Conservation (phyloP, 1,140 invertebrate species). For the Sesamia nonagrioides region DNA sequence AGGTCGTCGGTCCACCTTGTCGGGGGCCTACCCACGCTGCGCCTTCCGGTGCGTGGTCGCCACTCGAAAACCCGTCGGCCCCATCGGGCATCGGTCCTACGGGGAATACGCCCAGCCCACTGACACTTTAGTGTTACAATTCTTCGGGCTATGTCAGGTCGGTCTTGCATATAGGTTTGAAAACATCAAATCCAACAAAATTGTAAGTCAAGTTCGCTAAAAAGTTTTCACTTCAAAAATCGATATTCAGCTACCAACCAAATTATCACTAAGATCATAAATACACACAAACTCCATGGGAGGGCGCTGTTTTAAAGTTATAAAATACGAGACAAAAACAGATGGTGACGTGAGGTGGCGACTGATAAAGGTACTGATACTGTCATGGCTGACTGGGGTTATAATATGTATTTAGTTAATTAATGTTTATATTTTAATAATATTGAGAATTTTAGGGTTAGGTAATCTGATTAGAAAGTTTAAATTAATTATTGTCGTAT, state of each 20-base stretch:
- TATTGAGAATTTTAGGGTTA: not conserved
- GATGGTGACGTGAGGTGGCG: slow-evolving; percentile 22
- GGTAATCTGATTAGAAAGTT: not conserved
- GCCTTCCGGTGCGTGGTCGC: too few species aligned
- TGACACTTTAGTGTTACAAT: too few species aligned
- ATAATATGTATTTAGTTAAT: slow-evolving; percentile 19
- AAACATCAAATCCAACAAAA: too few species aligned
- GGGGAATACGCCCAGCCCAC: too few species aligned
- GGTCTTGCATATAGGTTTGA: too few species aligned
- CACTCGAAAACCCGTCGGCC: too few species aligned
- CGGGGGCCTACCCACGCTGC: too few species aligned
- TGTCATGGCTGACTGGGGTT: slow-evolving; percentile 14
- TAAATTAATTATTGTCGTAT: not conserved
- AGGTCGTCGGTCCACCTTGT: too few species aligned
- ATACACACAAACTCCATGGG: slow-evolving; percentile 12
- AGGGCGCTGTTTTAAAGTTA: slow-evolving; percentile 27
- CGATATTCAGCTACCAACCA: not conserved
- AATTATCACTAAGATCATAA: slow-evolving; percentile 14
- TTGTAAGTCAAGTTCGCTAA: too few species aligned
- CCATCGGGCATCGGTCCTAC: too few species aligned
- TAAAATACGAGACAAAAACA: slow-evolving; percentile 35
- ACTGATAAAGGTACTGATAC: slow-evolving; percentile 33
- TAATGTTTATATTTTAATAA: not conserved
- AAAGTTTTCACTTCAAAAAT: too few species aligned
- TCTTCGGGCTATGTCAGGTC: too few species aligned